Evolutionary conservation across 2,888 invertebrate species (phyloP), one percentile per base, ranked within the genome.

Genomic region (Noctua pronuba): DNA sequence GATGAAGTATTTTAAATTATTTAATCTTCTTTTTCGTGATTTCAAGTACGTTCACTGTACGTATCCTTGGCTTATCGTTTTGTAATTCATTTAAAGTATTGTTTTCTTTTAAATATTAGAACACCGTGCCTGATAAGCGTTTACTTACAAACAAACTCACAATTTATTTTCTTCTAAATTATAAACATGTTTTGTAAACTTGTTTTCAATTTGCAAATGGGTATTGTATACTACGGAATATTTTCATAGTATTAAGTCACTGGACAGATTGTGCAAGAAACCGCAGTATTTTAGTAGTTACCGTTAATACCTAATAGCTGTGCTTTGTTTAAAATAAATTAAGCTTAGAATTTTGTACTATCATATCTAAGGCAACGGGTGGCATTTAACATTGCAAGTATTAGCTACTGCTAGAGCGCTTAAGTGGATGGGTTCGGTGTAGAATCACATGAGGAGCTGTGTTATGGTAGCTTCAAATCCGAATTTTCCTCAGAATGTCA

Each of bases 71-170:
- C 55, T 85, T 78, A 75, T 84, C 65, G 21, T 72, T 21, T 64
- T 44, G 74, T 60, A 72, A 77, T 73, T 60, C 13, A 65, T 76
- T 74, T 72, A 31, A 71, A 60, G 52, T 41, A 58, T 80, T 85
- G 82, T 87, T 84, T 84, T 78, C 60, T 55, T 82, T 77, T 28
- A 44, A 70, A 74, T 78, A 77, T 82, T 79, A 65, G 70, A 70
- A 82, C n/a, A 79, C 75, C 77, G 80, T 82, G 84, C 76, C 83
- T 68, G 72, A 88, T 82, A 44, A 84, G 75, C 75, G 60, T 77
- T 79, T 80, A 77, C 75, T 71, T 70, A 77, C 82, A 86, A 86
- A 79, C 77, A 77, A 79, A 77, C 66, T 44, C 41, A 75, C 49
- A 52, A 66, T 77, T 83, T 77, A 87, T 77, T 78, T 77, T 77